phyloP scores from a whole-genome alignment of 2,113 vertebrate genomes.

The Origma solitaria region DNA sequence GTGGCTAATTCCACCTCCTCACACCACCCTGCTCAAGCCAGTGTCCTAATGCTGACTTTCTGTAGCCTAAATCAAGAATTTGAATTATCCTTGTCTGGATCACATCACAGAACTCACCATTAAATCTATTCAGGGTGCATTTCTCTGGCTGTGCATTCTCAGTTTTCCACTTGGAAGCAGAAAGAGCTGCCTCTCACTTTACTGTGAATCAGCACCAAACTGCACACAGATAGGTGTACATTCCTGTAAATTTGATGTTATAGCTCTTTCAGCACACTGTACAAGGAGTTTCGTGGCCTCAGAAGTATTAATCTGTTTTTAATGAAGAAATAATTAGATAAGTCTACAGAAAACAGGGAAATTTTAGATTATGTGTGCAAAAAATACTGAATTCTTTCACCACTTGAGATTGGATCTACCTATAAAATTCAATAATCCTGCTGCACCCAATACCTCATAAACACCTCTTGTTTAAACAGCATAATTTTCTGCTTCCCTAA shows the following conservation, averaged over 20 bases:
- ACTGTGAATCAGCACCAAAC: not conserved
- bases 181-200: not conserved
- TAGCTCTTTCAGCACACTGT: not conserved
- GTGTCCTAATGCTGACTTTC: not conserved
- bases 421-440: not conserved
- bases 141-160: not conserved
- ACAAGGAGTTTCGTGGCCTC: not conserved
- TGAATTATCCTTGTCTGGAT: not conserved
- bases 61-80: not conserved
- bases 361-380: not conserved
- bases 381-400: not conserved
- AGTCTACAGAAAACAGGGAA: not conserved
- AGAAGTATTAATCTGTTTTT: not conserved
- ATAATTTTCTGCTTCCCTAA: not conserved
- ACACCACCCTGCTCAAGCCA: not conserved
- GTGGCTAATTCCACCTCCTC: not conserved
- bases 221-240: not conserved
- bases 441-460: not conserved
- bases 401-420: not conserved
- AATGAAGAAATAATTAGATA: not conserved
- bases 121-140: not conserved
- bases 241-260: not conserved
- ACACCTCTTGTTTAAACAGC: not conserved
- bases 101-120: not conserved
- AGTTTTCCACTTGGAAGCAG: not conserved